Evolutionary conservation across 2,888 invertebrate species (phyloP).

Genomic region (Yponomeuta sedellus): DNA sequence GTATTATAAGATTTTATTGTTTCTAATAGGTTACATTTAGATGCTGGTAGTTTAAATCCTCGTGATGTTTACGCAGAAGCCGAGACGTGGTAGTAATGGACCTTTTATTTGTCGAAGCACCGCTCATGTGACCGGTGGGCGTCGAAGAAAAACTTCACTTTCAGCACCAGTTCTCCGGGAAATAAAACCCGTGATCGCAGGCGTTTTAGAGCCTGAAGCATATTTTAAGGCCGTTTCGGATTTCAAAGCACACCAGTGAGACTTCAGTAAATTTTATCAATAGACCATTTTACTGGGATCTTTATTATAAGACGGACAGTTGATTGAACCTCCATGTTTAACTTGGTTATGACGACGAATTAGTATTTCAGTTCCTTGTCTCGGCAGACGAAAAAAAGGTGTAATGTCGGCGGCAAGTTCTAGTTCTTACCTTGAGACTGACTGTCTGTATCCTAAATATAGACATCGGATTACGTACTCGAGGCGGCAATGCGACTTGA

Average conservation of each 20-base stretch:
- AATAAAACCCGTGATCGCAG: background rate
- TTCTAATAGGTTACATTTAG: slow-evolving; percentile 2
- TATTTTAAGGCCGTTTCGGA: background rate
- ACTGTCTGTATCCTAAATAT: slow-evolving; percentile 35
- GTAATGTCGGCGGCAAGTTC: background rate
- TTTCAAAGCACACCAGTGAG: background rate
- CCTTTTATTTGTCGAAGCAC: slow-evolving; percentile 47
- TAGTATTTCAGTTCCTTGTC: slow-evolving; percentile 14
- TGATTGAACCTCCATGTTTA: slow-evolving; percentile 1
- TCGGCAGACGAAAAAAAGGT: slow-evolving; percentile 3
- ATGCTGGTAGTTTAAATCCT: background rate
- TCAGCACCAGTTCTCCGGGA: slow-evolving; percentile 29
- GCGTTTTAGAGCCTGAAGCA: background rate
- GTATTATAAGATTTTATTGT: slow-evolving; percentile 5
- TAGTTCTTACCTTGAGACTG: slow-evolving; percentile 35
- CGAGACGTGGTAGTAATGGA: slow-evolving; percentile 41
- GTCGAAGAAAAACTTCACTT: slow-evolving; percentile 53
- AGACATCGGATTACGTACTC: slow-evolving; percentile 33
- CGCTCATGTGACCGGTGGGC: slow-evolving; percentile 53
- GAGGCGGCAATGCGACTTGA: slow-evolving; percentile 30
- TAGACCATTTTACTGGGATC: no score
- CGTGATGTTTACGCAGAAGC: slow-evolving; percentile 21
- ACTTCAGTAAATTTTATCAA: background rate
- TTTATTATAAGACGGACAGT: background rate
- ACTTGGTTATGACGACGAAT: slow-evolving; percentile 5